Evolutionary conservation across 64 coral and sea anemone genomes (phyloP).

Genomic region (Stichodactyla mertensii): DNA sequence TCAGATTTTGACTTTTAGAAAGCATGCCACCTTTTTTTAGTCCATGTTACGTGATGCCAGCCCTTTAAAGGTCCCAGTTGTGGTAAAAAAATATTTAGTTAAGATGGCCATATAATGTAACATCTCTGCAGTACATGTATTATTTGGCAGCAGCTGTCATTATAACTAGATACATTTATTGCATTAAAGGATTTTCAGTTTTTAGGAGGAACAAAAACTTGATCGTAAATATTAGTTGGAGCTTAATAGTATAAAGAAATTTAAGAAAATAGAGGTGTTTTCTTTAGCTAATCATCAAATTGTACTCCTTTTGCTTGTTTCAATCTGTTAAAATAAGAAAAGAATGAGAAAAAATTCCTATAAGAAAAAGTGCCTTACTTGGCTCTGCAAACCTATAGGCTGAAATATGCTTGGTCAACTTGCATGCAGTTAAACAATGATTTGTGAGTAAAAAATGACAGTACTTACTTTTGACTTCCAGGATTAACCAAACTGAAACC

Average conservation of each 20-base stretch:
- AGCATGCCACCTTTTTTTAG: no score
- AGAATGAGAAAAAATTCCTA: conserved; percentile 21
- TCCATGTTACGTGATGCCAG: no score
- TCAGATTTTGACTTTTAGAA: no score
- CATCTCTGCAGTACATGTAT: no score
- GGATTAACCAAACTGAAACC: conserved; percentile 81
- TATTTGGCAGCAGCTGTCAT: no score
- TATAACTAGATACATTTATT: no score
- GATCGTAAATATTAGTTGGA: no score
- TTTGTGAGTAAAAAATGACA: background rate
- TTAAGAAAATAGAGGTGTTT: background rate
- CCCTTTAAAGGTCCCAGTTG: no score
- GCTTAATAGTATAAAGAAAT: background rate
- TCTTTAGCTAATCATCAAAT: conserved; percentile 62
- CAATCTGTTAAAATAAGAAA: conserved; percentile 76
- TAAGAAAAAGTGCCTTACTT: background rate
- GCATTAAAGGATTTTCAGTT: no score
- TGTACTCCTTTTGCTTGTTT: conserved; percentile 98
- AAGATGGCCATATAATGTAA: no score
- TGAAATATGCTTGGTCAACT: background rate
- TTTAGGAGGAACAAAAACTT: no score
- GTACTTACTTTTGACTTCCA: conserved; percentile 87
- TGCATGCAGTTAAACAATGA: background rate
- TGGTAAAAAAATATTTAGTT: no score
- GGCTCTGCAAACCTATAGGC: background rate